phyloP scores from a whole-genome alignment of 1,140 invertebrate genomes.

The Zaprionus tsacasi region DNA sequence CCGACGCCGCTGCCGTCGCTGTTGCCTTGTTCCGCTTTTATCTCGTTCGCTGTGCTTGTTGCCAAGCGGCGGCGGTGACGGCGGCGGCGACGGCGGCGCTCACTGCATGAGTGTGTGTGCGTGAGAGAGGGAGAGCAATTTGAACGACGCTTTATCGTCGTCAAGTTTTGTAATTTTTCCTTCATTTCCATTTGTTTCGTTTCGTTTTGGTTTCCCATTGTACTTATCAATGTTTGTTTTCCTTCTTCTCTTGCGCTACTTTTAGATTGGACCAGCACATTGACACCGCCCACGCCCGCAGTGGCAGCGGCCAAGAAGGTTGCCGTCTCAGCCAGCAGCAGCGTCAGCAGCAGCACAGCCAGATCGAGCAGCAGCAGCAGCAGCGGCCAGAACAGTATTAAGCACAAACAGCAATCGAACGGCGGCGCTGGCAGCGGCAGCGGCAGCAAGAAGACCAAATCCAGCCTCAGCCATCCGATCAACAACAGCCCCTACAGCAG shows the following conservation, averaged over 20 bases:
- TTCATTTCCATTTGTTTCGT: conserved; percentile 29
- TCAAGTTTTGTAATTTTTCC: conserved; percentile 21
- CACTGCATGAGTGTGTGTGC: conserved; percentile 5
- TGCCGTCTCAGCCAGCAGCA: conserved; percentile 26
- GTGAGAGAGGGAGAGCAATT: conserved; percentile 29
- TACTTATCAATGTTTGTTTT: conserved; percentile 55
- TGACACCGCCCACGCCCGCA: conserved; percentile 64
- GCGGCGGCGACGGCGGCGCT: too few relatives aligned
- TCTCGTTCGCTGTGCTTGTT: conserved; percentile 64
- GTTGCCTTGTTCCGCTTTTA: conserved; percentile 61
- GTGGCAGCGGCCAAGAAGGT: conserved; percentile 60
- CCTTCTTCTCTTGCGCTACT: conserved; percentile 38
- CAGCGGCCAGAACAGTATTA: conserved; percentile 53
- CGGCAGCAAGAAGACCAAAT: conserved; percentile 53
- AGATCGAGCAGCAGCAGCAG: not conserved
- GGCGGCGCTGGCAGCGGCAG: conserved; percentile 38
- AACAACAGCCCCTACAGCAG: conserved; percentile 43
- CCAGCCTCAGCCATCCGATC: conserved; percentile 13
- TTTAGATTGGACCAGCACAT: conserved; percentile 81
- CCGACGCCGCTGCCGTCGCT: not conserved
- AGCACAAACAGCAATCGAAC: conserved; percentile 43
- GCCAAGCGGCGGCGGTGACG: conserved; percentile 57
- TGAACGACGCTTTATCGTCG: conserved; percentile 41
- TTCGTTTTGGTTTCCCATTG: conserved; percentile 30
- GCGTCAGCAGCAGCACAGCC: conserved; percentile 19